These are phyloP conservation scores for Orchesellides sinensis DNA, from an alignment of 2,888 invertebrate genomes.

Conservation along the genomic window DNA sequence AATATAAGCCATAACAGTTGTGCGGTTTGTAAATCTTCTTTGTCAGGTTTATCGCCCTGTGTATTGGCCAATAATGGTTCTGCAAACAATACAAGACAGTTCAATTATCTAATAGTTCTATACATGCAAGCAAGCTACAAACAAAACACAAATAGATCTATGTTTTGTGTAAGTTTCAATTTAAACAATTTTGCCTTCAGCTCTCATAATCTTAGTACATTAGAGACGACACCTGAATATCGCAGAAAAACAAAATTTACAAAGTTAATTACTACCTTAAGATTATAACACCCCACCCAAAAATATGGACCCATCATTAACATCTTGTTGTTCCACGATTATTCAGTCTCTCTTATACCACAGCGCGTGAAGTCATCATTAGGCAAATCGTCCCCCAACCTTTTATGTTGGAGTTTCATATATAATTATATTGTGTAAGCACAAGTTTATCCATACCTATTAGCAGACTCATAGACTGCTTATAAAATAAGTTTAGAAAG, in stretches of 20 bases:
- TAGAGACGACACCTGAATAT: slow-evolving; percentile 68
- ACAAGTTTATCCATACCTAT: slow-evolving; percentile 84
- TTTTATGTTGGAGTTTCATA: too few relatives aligned
- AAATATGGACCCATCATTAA: slow-evolving; percentile 8
- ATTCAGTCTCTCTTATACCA: slow-evolving; percentile 69
- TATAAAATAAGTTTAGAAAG: slow-evolving; percentile 99
- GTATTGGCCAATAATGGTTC: slow-evolving; percentile 97
- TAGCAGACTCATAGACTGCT: slow-evolving; percentile 96
- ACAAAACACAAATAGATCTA: too few relatives aligned
- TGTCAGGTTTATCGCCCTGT: slow-evolving; percentile 90
- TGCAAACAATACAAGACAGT: too few relatives aligned
- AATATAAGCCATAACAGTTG: slow-evolving; percentile 96
- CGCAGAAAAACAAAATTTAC: slow-evolving; percentile 50
- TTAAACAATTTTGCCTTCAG: slow-evolving; percentile 61
- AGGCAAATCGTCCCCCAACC: neutral
- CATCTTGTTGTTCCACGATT: slow-evolving; percentile 44
- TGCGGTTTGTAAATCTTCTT: slow-evolving; percentile 97
- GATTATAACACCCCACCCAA: slow-evolving; percentile 12
- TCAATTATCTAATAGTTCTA: too few relatives aligned
- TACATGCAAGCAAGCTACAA: too few relatives aligned
- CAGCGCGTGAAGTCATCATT: slow-evolving; percentile 71
- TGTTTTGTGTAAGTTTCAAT: too few relatives aligned
- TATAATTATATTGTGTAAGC: too few relatives aligned
- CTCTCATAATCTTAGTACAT: slow-evolving; percentile 75
- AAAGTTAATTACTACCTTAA: neutral